Evolutionary conservation across 2,888 invertebrate species (phyloP).

Genomic region (Clanis bilineata): DNA sequence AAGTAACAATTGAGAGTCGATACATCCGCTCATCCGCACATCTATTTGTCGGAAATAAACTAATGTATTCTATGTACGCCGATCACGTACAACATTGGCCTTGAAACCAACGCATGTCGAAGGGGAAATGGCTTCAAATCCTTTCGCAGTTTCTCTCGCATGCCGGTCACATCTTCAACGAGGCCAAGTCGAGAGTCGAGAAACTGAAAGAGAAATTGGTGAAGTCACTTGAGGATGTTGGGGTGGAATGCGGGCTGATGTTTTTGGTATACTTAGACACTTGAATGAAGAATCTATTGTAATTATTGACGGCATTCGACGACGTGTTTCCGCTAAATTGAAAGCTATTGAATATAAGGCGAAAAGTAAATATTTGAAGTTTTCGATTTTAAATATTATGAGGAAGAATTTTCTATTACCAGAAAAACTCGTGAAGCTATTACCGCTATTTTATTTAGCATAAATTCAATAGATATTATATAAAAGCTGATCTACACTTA

Average conservation of each 20-base stretch:
- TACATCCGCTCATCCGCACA: not conserved
- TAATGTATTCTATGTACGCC: conserved; percentile 5
- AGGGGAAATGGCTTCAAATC: conserved; percentile 35
- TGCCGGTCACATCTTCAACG: conserved; percentile 19
- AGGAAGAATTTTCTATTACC: too few relatives aligned
- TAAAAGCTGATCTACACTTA: too few relatives aligned
- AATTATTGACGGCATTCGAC: too few relatives aligned
- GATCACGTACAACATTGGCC: conserved; percentile 27
- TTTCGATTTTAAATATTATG: too few relatives aligned
- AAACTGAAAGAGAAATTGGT: conserved; percentile 38
- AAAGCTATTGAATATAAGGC: too few relatives aligned
- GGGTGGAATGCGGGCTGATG: conserved; percentile 1
- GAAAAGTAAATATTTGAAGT: too few relatives aligned
- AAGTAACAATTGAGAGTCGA: not conserved
- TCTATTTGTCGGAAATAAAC: conserved; percentile 12
- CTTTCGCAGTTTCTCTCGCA: conserved; percentile 23
- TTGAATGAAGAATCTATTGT: too few relatives aligned
- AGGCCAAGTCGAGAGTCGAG: conserved; percentile 27
- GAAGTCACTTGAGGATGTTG: conserved; percentile 31
- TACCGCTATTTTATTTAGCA: too few relatives aligned
- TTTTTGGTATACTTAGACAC: conserved; percentile 1
- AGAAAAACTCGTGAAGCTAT: too few relatives aligned
- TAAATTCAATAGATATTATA: too few relatives aligned
- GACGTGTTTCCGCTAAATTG: too few relatives aligned
- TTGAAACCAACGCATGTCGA: conserved; percentile 33